Evolutionary conservation across 1,140 invertebrate species (phyloP), one percentile per base, ranked within the genome.

Genomic region (Argopecten irradians): DNA sequence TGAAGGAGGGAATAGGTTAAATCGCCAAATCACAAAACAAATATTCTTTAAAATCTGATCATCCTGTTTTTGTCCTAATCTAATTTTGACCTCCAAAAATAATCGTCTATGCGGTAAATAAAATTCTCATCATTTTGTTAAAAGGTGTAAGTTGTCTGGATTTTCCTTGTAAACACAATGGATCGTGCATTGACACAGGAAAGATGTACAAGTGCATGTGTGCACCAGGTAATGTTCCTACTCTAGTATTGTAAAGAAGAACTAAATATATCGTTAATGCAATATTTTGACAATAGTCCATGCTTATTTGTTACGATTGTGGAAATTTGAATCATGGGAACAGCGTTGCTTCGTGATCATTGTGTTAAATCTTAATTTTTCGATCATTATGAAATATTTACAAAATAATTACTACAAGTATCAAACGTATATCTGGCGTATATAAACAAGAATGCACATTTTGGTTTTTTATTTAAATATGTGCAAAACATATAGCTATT

Each of bases 81-180:
- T n/a, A n/a, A n/a, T n/a, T n/a, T n/a, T n/a, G n/a, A n/a, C n/a
- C n/a, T n/a, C n/a, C n/a, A n/a, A n/a, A n/a, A n/a, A n/a, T n/a
- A n/a, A n/a, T n/a, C n/a, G n/a, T n/a, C n/a, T n/a, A n/a, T n/a
- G n/a, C n/a, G n/a, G n/a, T n/a, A n/a, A n/a, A n/a, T n/a, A n/a
- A n/a, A n/a, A n/a, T n/a, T n/a, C n/a, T n/a, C n/a, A n/a, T n/a
- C n/a, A n/a, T n/a, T 39, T 32, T 82, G 11, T 33, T 89, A 85
- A 13, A 32, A 90, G 89, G 34, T n/a, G 86, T 90, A 22, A 90
- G 86, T 34, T 90, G 89, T 88, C 46, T 84, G 22, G 89, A 90
- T 39, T 90, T 90, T 28, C 89, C 89, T 14, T 90, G 89, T 32
- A 90, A 90, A 32, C 87, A 90, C 43, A 90, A 90, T 35, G 89